Percentiles rank a stretch among this genome's conserved stretches.
These are phyloP conservation scores for Dasysyrphus tricinctus DNA, from an alignment of 2,888 invertebrate genomes.

Conservation along the genomic window DNA sequence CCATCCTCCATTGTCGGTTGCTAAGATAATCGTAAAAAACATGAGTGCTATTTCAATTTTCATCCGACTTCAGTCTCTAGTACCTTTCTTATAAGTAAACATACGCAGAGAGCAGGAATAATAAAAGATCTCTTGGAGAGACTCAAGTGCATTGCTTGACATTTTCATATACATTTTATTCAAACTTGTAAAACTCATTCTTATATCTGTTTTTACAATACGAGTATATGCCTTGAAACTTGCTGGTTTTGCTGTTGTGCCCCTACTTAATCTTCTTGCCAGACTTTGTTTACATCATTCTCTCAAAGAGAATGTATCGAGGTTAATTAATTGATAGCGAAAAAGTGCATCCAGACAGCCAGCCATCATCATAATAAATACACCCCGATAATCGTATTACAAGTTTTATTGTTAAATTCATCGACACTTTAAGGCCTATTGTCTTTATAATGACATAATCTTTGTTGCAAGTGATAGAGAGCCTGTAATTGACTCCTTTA, in stretches of 20 bases:
- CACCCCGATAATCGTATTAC: constrained; percentile 67
- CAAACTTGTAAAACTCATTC: constrained; percentile 29
- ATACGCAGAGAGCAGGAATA: background rate
- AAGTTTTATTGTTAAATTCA: constrained; percentile 54
- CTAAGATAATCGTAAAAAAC: constrained; percentile 45
- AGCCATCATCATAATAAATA: constrained; percentile 41
- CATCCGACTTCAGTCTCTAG: constrained; percentile 37
- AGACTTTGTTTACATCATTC: constrained; percentile 17
- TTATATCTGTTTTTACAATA: background rate
- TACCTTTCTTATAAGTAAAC: constrained; percentile 22
- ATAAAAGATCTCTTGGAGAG: constrained; percentile 42
- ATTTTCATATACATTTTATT: constrained; percentile 33
- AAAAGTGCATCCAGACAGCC: constrained; percentile 47
- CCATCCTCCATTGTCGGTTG: constrained; percentile 11
- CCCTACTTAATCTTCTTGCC: background rate
- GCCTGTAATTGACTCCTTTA: background rate
- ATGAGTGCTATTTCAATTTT: constrained; percentile 35
- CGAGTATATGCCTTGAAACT: constrained; percentile 18
- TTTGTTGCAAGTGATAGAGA: constrained; percentile 1
- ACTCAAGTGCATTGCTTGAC: constrained; percentile 52
- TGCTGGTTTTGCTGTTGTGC: constrained; percentile 16
- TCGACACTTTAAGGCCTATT: constrained; percentile 44
- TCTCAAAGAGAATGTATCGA: constrained; percentile 30
- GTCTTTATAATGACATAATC: constrained; percentile 59
- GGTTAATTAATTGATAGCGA: constrained; percentile 68